Percentiles rank a stretch among this genome's conserved stretches.
These are phyloP conservation scores for Brachionus manjavacas DNA, from an alignment of 1,140 invertebrate genomes.

Conservation along the genomic window DNA sequence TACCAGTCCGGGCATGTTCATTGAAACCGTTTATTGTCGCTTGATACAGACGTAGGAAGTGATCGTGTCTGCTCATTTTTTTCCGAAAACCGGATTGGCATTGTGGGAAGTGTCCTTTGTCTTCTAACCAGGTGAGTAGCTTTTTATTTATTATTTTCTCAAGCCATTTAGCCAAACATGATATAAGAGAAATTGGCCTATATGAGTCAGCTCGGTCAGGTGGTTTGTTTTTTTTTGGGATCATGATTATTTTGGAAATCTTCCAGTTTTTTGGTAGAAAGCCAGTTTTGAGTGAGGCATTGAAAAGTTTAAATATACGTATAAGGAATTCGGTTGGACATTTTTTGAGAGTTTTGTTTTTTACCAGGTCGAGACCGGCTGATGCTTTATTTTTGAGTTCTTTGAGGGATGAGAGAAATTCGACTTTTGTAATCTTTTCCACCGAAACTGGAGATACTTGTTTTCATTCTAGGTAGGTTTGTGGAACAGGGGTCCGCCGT, in stretches of 20 bases:
- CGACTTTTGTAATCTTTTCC: not conserved
- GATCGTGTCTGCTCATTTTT: constrained; percentile 4
- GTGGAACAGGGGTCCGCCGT: not conserved
- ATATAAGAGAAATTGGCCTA: constrained; percentile 43
- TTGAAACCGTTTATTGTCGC: no score
- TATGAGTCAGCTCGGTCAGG: not conserved
- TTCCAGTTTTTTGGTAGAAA: constrained; percentile 42
- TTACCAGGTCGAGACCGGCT: not conserved
- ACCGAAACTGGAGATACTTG: not conserved
- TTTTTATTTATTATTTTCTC: constrained; percentile 42
- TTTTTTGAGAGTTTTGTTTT: not conserved
- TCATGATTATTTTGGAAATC: constrained; percentile 26
- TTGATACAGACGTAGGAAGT: not conserved
- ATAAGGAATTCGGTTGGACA: not conserved
- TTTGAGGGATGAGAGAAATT: not conserved
- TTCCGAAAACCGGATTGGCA: constrained; percentile 34
- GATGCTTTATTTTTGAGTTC: not conserved
- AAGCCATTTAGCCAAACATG: constrained; percentile 38
- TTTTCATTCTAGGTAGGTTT: not conserved
- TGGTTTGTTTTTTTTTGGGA: constrained; percentile 44
- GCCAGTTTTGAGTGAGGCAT: not conserved
- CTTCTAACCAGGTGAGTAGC: constrained; percentile 9
- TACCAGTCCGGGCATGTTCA: no score
- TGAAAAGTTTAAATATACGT: not conserved
- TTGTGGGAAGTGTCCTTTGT: not conserved